Conservation (phyloP, 2,797 vertebrate genomes). For the Bucorvus abyssinicus region DNA sequence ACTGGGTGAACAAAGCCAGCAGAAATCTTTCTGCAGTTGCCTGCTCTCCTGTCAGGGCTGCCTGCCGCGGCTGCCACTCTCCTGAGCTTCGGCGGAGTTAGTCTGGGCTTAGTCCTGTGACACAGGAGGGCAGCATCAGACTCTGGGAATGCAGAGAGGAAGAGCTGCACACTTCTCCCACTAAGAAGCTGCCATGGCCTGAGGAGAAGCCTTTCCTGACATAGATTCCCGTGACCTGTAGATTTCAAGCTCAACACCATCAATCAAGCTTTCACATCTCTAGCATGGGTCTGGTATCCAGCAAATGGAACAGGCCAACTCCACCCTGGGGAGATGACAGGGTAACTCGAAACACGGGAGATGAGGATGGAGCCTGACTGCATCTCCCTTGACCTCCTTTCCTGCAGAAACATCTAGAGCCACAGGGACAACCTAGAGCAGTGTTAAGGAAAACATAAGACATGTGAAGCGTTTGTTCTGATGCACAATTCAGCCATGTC, state of each 20-base stretch:
- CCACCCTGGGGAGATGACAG: background rate
- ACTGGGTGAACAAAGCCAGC: background rate
- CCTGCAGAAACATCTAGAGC: background rate
- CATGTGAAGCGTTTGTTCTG: background rate
- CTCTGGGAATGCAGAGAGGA: background rate
- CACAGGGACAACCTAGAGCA: background rate
- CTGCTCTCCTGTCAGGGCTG: background rate
- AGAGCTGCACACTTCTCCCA: background rate
- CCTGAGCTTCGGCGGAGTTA: background rate
- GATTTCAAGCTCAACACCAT: background rate
- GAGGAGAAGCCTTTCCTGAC: background rate
- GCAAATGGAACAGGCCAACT: background rate
- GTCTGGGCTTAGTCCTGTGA: background rate
- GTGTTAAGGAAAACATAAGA: background rate
- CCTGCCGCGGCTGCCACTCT: accelerated
- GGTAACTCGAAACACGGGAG: background rate
- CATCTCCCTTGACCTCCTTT: background rate
- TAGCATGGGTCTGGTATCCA: background rate
- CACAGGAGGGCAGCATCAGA: slow-evolving; percentile 19
- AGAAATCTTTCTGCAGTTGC: background rate
- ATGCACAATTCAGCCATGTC: background rate
- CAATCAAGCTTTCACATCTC: background rate
- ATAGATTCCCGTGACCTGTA: background rate
- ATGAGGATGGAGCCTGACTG: background rate
- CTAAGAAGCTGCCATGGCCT: background rate